phyloP scores from a whole-genome alignment of 1,140 invertebrate genomes.

The Oncopeltus fasciatus region DNA sequence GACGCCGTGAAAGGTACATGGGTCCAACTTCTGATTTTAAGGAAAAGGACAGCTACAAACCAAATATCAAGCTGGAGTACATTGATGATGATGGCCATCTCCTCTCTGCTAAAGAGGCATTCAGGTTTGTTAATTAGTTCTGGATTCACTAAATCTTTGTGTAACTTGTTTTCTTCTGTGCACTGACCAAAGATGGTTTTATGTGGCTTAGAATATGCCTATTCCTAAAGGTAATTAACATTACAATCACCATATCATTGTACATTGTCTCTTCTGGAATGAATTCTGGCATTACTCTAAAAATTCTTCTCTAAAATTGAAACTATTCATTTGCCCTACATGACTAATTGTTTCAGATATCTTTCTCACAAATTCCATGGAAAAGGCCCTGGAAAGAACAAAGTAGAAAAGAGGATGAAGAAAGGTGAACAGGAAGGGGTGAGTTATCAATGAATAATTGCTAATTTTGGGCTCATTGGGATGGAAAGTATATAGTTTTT shows the following conservation, averaged over 20 bases:
- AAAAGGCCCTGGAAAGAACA: constrained; percentile 97
- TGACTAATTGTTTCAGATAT: constrained; percentile 39
- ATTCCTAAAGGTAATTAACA: too few species aligned
- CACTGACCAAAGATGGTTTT: too few species aligned
- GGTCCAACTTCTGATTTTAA: constrained; percentile 84
- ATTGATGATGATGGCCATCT: constrained; percentile 88
- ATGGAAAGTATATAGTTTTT: too few species aligned
- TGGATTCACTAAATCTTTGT: neutral
- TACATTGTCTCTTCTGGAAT: too few species aligned
- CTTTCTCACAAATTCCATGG: constrained; percentile 97
- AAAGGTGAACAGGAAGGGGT: constrained; percentile 87
- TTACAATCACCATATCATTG: too few species aligned
- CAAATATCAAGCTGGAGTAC: constrained; percentile 93
- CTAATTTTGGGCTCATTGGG: too few species aligned
- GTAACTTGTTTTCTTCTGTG: too few species aligned
- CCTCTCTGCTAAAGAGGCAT: constrained; percentile 91
- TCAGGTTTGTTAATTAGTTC: constrained; percentile 40
- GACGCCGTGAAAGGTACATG: constrained; percentile 60
- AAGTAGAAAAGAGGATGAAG: constrained; percentile 91
- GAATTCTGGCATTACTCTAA: too few species aligned
- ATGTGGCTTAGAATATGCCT: too few species aligned
- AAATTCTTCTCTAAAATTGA: too few species aligned
- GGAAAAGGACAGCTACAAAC: constrained; percentile 86
- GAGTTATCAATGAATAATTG: too few species aligned
- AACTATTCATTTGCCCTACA: neutral